A percentile compares a stretch with the other conserved stretches of the same genome.
phyloP scores from a whole-genome alignment of 1,140 invertebrate species.

The Platorchestia sp. region DNA sequence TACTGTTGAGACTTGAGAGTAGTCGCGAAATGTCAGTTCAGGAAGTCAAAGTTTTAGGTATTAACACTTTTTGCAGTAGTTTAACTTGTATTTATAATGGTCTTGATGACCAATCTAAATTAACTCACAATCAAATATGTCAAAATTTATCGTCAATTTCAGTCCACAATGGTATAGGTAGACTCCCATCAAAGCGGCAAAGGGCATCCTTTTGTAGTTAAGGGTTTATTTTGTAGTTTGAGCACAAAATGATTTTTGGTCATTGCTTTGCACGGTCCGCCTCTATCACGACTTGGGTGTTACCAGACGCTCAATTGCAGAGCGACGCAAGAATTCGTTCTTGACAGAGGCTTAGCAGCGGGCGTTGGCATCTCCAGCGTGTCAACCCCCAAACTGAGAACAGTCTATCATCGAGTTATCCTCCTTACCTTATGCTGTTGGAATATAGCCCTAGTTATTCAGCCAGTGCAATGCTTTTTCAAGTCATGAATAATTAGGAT shows the following conservation, averaged over 20 bases:
- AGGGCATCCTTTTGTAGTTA: too few relatives aligned
- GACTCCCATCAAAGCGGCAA: neutral
- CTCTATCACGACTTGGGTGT: neutral
- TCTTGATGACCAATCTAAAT: neutral
- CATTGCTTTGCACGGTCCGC: neutral
- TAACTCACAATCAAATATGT: neutral
- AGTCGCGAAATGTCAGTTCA: neutral
- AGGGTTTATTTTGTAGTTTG: neutral
- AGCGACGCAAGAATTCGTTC: neutral
- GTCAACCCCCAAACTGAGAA: too few relatives aligned
- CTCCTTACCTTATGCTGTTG: too few relatives aligned
- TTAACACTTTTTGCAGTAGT: neutral
- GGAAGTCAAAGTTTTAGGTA: neutral
- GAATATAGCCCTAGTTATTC: too few relatives aligned
- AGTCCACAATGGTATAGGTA: neutral
- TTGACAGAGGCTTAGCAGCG: too few relatives aligned
- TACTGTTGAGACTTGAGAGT: neutral
- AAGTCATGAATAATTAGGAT: too few relatives aligned
- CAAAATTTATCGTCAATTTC: neutral
- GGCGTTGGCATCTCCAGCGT: too few relatives aligned
- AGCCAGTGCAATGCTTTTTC: too few relatives aligned
- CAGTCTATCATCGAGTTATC: too few relatives aligned
- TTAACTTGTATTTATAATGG: neutral
- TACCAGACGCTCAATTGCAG: neutral
- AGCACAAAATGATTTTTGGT: neutral